phyloP scores from a whole-genome alignment of 2,113 vertebrate genomes.

The Nettapus auritus region DNA sequence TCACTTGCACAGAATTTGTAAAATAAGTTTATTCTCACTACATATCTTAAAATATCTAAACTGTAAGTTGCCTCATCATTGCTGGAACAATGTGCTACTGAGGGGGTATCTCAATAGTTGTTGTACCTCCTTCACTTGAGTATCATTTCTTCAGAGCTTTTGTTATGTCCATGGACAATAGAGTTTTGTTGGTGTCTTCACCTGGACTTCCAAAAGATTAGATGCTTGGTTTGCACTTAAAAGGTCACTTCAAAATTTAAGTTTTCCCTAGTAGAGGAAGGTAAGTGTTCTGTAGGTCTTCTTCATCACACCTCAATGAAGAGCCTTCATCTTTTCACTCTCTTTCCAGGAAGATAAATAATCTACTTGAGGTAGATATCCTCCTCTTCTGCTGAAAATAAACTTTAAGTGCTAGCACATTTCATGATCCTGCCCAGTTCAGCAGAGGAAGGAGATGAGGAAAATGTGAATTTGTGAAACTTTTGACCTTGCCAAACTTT shows the following conservation, averaged over 20 bases:
- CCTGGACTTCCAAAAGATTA: not conserved
- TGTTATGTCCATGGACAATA: not conserved
- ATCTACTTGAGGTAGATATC: not conserved
- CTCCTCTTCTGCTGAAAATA: not conserved
- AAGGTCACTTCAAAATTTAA: not conserved
- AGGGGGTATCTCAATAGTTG: no score
- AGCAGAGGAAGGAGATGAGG: not conserved
- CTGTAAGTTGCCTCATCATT: accelerated
- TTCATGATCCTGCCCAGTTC: not conserved
- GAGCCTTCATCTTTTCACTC: not conserved
- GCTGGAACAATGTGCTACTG: not conserved
- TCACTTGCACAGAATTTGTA: not conserved
- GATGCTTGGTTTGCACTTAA: not conserved
- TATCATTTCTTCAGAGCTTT: not conserved
- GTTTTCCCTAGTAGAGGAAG: not conserved
- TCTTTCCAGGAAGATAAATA: not conserved
- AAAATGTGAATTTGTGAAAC: not conserved
- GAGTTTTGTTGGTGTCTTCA: not conserved
- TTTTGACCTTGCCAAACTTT: not conserved
- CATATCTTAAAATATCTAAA: not conserved
- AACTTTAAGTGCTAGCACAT: not conserved
- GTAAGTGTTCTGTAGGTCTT: not conserved
- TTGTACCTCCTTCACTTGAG: no score
- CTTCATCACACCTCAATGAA: not conserved
- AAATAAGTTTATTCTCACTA: not conserved